These are phyloP conservation scores for Scaptomyza parva DNA, from an alignment of 2,888 invertebrate genomes.

Conservation along the genomic window DNA sequence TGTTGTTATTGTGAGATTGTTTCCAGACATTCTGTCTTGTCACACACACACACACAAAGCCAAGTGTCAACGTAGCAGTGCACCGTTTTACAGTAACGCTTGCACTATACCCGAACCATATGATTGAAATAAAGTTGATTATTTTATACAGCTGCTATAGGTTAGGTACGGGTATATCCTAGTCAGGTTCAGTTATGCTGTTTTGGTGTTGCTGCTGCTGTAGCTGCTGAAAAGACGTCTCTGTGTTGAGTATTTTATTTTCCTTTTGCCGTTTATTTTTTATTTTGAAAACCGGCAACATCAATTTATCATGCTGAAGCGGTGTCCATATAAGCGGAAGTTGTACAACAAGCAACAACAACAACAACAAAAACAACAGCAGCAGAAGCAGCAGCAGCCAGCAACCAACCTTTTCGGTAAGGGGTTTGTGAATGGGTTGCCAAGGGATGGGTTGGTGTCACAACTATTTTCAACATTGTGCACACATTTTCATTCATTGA, in stretches of 20 bases:
- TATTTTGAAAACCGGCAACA: constrained; percentile 59
- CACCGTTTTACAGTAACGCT: neutral
- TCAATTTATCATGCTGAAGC: constrained; percentile 75
- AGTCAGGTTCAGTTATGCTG: constrained; percentile 11
- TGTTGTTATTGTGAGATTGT: constrained; percentile 11
- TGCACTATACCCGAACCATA: constrained; percentile 1
- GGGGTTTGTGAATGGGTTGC: constrained; percentile 4
- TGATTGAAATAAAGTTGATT: no score
- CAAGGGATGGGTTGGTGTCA: constrained; percentile 36
- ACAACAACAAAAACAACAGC: no score
- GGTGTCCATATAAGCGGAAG: constrained; percentile 76
- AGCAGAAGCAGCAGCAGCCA: no score
- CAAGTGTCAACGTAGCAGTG: neutral
- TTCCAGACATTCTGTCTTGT: neutral
- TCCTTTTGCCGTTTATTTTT: constrained; percentile 44
- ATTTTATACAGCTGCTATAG: neutral
- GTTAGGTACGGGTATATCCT: constrained; percentile 5
- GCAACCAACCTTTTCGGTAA: constrained; percentile 18
- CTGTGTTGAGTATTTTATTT: constrained; percentile 29
- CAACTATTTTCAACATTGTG: constrained; percentile 79
- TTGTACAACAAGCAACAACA: constrained; percentile 46
- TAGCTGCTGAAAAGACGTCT: neutral
- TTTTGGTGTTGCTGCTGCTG: neutral
- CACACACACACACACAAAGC: constrained; percentile 16
- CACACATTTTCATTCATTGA: constrained; percentile 78